Percentiles rank a stretch among this genome's conserved stretches.
Evolutionary conservation across 1,140 invertebrate species (phyloP).

Genomic region (Lepidurus apus): DNA sequence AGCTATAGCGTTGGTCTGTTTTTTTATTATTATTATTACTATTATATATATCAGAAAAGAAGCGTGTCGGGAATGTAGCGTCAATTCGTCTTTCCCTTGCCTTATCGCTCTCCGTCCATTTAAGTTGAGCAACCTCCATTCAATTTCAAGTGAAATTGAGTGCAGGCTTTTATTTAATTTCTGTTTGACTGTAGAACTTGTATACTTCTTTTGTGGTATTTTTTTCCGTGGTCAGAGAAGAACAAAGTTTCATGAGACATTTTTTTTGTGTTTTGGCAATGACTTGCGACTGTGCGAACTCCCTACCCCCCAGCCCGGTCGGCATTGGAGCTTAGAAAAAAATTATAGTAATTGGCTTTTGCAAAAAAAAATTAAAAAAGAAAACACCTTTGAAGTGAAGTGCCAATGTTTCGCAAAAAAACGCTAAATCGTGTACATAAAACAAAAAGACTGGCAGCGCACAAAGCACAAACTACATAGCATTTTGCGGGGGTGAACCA

Average conservation of each 20-base stretch:
- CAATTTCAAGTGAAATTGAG: neutral
- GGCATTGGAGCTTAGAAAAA: neutral
- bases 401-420: neutral
- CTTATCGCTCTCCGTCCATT: constrained; percentile 18
- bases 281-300: neutral
- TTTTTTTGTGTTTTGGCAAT: neutral
- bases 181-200: neutral
- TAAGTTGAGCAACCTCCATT: neutral
- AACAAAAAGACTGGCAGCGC: neutral
- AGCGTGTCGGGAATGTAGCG: neutral
- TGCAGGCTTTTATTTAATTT: constrained; percentile 8
- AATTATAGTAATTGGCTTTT: neutral
- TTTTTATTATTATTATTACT: neutral
- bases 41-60: neutral
- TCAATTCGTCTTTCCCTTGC: constrained; percentile 9
- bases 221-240: neutral
- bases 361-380: neutral
- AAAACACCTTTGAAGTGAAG: neutral
- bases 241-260: neutral
- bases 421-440: neutral
- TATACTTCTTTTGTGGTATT: neutral
- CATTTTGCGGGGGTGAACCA: constrained; percentile 10
- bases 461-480: constrained; percentile 5
- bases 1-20: neutral
- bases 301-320: neutral